Conservation (phyloP, 2,797 vertebrate genomes). For the Siniperca undulata region DNA sequence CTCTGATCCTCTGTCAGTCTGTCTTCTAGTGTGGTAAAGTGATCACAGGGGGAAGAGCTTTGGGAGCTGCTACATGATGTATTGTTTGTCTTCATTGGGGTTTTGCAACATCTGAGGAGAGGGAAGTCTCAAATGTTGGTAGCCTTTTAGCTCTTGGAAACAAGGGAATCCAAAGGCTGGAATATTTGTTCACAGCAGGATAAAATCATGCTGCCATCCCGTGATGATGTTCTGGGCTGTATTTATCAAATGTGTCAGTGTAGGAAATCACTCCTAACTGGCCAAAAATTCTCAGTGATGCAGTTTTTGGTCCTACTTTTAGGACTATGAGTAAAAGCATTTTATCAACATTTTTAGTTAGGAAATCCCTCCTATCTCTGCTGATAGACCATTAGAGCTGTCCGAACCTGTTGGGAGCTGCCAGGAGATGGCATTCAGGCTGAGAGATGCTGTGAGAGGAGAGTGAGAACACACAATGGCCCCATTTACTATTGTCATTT, state of each 20-base stretch:
- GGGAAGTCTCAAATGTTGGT: constrained; percentile 2
- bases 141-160: constrained; percentile 8
- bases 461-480: not conserved
- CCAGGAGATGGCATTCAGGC: not conserved
- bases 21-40: constrained; percentile 38
- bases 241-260: not conserved
- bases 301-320: not conserved
- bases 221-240: not conserved
- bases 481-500: too few relatives aligned
- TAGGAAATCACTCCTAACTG: not conserved
- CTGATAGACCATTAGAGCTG: not conserved
- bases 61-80: constrained; percentile 12
- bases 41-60: constrained; percentile 59
- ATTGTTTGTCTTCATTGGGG: constrained; percentile 31
- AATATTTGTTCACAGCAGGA: constrained; percentile 17
- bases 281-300: not conserved
- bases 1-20: constrained; percentile 56
- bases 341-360: not conserved
- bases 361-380: not conserved
- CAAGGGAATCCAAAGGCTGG: not conserved
- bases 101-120: constrained; percentile 3
- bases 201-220: not conserved
- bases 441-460: not conserved
- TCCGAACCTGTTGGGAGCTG: not conserved
- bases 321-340: not conserved